Evolutionary conservation across 2,797 vertebrate genomes (phyloP), one percentile per base, ranked within the genome.

Genomic region (Coluber constrictor): DNA sequence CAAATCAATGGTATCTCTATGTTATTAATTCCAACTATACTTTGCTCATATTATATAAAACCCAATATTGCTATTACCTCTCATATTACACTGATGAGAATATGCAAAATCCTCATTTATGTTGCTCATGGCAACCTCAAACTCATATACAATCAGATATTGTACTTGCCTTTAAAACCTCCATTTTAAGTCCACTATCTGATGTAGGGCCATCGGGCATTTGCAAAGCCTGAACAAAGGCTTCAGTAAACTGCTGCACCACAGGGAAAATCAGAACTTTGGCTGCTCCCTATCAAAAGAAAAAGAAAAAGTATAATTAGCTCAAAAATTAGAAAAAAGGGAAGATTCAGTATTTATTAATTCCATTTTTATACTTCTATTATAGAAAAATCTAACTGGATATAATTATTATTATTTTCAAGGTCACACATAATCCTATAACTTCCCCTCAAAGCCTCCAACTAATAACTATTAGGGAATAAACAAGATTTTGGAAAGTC

Each of bases 161-260:
- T 89, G 89, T 12, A 86, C 0, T 97, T 94, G 99, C 99, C 98
- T 99, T 99, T 55, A 99, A 97, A 89, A 99, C 99, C 89, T 99
- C 99, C 99, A 99, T 99, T 97, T 99, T 99, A 86, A 99, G 98
- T 3, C 99, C 99, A 0, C 99, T 99, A 95, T 99, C 99, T 0
- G 99, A 99, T 0, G 98, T 98, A 20, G 98, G 98, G 55, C 99
- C 99, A 32, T 99, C 99, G 4, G 99, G 99, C 97, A 99, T 98
- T 96, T 99, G 99, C 74, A 99, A 97, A 13, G 99, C 99, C 96
- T 99, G 99, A 91, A 99, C 98, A 95, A 99, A 99, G 0, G 99
- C 99, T 96, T 98, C 98, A 0, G 99, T 99, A 97, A 99, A 99
- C 98, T 99, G 99, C 97, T 99, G 99, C 94, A 99, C 99, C 97